Conservation (phyloP, 1,140 invertebrate genomes). For the Conus ventricosus region DNA sequence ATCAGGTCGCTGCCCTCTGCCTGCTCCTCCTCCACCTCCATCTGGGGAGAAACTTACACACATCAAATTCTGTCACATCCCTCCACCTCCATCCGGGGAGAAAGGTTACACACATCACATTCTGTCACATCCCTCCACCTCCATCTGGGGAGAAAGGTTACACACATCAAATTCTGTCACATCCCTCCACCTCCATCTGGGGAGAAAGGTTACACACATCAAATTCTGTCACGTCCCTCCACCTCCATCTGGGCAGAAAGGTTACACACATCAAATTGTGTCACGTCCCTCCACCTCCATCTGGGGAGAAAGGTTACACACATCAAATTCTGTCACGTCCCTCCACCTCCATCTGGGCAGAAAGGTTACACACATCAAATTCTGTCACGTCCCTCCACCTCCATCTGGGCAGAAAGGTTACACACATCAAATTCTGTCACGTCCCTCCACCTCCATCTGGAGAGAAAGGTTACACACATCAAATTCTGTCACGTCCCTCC, state of each 20-base stretch:
- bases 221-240: slow-evolving; percentile 35
- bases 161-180: too few relatives aligned
- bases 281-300: slow-evolving; percentile 55
- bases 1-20: slow-evolving; percentile 57
- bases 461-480: background rate
- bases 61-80: background rate
- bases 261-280: too few relatives aligned
- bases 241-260: slow-evolving; percentile 43
- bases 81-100: slow-evolving; percentile 47
- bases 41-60: background rate
- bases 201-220: background rate
- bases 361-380: too few relatives aligned
- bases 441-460: slow-evolving; percentile 51
- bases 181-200: slow-evolving; percentile 51
- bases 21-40: slow-evolving; percentile 55
- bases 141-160: slow-evolving; percentile 19
- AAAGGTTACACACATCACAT: too few relatives aligned
- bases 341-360: slow-evolving; percentile 47
- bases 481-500: slow-evolving; percentile 35
- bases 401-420: slow-evolving; percentile 16
- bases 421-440: too few relatives aligned
- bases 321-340: background rate
- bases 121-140: slow-evolving; percentile 56
- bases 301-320: background rate
- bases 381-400: slow-evolving; percentile 56